Evolutionary conservation across 2,113 vertebrate genomes (phyloP).

Genomic region (Neofelis nebulosa): DNA sequence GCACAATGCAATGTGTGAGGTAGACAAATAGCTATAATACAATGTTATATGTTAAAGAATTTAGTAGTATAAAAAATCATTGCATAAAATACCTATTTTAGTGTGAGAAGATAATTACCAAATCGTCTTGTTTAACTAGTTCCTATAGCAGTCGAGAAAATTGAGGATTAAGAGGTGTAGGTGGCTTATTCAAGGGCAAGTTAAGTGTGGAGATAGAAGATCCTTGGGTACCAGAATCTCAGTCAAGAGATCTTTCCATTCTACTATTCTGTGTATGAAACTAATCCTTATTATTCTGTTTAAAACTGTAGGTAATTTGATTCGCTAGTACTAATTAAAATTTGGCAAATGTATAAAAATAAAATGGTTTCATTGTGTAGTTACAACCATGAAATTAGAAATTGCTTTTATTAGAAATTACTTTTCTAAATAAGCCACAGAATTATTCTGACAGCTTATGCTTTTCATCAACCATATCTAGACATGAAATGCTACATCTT

Average conservation of each 20-base stretch:
- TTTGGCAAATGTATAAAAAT: background rate
- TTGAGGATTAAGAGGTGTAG: background rate
- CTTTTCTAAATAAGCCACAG: background rate
- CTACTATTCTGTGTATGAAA: background rate
- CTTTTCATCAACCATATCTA: background rate
- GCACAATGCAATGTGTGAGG: background rate
- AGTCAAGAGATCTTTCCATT: background rate
- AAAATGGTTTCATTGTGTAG: background rate
- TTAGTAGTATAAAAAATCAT: background rate
- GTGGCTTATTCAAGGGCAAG: background rate
- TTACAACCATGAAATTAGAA: background rate
- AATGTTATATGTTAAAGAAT: background rate
- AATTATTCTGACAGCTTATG: background rate
- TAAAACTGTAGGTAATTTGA: background rate
- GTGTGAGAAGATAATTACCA: background rate
- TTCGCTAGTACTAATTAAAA: background rate
- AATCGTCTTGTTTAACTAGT: background rate
- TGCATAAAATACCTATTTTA: background rate
- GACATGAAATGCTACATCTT: background rate
- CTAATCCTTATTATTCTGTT: background rate
- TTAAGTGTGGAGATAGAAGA: background rate
- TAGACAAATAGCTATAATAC: background rate
- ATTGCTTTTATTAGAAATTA: background rate
- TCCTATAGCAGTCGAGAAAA: background rate
- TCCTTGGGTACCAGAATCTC: accelerated